Conservation (phyloP, 2,797 vertebrate genomes). For the Eulemur coronatus region DNA sequence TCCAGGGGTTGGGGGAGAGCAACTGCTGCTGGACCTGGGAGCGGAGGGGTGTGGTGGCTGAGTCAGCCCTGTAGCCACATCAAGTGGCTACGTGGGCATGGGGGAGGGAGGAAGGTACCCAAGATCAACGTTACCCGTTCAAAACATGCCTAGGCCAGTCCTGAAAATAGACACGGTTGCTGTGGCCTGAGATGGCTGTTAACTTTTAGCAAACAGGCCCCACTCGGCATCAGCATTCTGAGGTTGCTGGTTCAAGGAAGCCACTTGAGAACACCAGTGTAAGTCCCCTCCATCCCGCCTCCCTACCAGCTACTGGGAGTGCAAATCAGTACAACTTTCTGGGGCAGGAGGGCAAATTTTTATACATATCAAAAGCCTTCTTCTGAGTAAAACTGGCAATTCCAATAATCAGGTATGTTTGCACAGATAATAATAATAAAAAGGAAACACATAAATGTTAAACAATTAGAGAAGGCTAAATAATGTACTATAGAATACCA, state of each 20-base stretch:
- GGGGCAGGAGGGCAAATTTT: too few relatives aligned
- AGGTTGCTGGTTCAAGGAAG: background rate
- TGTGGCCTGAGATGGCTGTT: background rate
- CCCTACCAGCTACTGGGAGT: background rate
- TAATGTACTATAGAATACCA: background rate
- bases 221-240: background rate
- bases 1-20: background rate
- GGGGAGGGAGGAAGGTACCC: background rate
- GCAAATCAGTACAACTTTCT: background rate
- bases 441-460: background rate
- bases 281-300: background rate
- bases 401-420: background rate
- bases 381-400: background rate
- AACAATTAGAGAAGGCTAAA: background rate
- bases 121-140: background rate
- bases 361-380: background rate
- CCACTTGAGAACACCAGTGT: background rate
- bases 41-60: background rate
- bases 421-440: background rate
- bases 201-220: background rate
- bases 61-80: background rate
- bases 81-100: background rate
- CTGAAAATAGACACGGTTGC: background rate
- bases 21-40: background rate
- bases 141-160: background rate